Evolutionary conservation across 2,888 invertebrate genomes (phyloP), one percentile per base, ranked within the genome.

Genomic region (Xanthorhoe spadicearia): DNA sequence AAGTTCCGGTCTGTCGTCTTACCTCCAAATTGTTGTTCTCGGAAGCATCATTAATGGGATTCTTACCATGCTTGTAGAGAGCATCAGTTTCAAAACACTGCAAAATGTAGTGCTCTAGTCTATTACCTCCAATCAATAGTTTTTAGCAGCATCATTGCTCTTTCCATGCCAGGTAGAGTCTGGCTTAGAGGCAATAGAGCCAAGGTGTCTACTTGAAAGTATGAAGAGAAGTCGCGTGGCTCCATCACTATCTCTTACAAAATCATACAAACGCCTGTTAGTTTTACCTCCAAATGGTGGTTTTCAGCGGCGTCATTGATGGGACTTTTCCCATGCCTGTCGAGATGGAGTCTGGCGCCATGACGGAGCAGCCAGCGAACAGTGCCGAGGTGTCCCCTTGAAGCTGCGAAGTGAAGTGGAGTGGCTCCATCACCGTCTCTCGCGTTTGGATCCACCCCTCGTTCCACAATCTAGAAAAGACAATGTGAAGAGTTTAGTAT

Each of bases 271-370:
- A 7, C 1, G 3, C 32, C 8, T 7, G 28, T 28, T 28, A 9
- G 15, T 57, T 9, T 15, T 38, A 97, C 97, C 95, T 98, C 97
- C 74, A 97, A 95, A 82, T 98, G 97, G 83, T 97, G 97, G 82
- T 97, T 97, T 83, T 98, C 97, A 8, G 97, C 97, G 0, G 98
- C 98, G 84, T 97, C 97, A 82, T 98, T 97, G 73, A 98, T 96
- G 4, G 98, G 97, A 81, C 97, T 97, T 88, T 98, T 97, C 66
- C 98, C 97, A 77, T 96, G 96, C 81, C 97, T 96, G 88, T 98
- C 98, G 70, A 97, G 91, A 15, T 96, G 95, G 19, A 98, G 93
- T 72, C 96, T 94, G 28, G 97, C 97, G 0, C 97, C 97, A 78
- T 97, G 96, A 74, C 96, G 94, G 52, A 98, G 93, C 72, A 98